These are phyloP conservation scores for Orycteropus afer DNA, from an alignment of 2,113 vertebrate species.

Conservation along the genomic window DNA sequence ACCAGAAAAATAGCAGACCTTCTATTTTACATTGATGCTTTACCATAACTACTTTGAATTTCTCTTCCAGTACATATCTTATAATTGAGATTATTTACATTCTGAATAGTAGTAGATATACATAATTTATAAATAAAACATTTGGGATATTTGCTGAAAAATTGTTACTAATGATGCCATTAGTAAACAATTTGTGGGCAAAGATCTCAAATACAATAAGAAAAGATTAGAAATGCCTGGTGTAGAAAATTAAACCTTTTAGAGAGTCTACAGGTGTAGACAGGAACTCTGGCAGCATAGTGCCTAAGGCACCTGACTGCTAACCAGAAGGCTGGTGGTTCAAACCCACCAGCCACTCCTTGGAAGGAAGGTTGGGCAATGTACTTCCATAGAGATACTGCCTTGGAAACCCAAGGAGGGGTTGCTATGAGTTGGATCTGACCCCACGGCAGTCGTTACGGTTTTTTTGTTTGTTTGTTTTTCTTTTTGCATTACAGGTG, in stretches of 20 bases:
- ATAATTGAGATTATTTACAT: conserved; percentile 3
- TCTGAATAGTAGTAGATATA: background rate
- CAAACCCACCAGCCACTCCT: no score
- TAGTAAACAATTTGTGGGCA: no score
- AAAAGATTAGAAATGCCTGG: background rate
- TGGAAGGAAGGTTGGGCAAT: no score
- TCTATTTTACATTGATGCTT: background rate
- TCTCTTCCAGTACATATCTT: background rate
- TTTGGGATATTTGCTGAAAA: background rate
- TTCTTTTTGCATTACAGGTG: no score
- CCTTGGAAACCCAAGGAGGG: no score
- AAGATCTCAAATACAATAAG: background rate
- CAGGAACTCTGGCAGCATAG: no score
- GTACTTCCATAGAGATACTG: no score
- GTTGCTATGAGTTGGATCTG: no score
- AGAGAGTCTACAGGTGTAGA: background rate
- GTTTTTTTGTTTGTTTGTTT: no score
- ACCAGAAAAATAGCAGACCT: background rate
- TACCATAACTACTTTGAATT: background rate
- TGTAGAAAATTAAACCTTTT: background rate
- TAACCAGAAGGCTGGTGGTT: no score
- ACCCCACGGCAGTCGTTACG: no score
- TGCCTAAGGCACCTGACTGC: no score
- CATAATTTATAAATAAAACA: background rate
- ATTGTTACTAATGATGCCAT: background rate